A percentile compares a stretch with the other conserved stretches of the same genome.
These are phyloP conservation scores for Callinectes sapidus DNA, from an alignment of 2,888 invertebrate genomes.

Conservation along the genomic window DNA sequence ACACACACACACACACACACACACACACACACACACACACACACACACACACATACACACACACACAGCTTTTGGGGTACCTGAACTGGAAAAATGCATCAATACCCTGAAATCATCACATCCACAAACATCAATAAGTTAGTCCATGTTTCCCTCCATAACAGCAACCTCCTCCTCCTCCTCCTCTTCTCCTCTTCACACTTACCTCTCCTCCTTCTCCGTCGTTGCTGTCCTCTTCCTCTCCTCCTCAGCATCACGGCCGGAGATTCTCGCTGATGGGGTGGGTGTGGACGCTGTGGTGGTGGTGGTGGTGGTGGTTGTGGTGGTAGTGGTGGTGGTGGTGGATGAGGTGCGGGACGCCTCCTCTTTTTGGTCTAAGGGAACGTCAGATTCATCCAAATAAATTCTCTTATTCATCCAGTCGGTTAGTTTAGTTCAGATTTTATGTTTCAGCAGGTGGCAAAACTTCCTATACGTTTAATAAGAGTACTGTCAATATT, in stretches of 20 bases:
- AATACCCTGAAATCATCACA: not conserved
- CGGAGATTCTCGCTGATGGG: not conserved
- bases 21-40: not conserved
- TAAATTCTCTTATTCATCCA: not conserved
- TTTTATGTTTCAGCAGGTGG: not conserved
- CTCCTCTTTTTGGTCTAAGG: slow-evolving; percentile 65
- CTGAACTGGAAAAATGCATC: not conserved
- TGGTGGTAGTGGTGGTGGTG: slow-evolving; percentile 29
- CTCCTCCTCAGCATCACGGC: not conserved
- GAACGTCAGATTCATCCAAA: not conserved
- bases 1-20: not conserved
- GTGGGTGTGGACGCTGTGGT: slow-evolving; percentile 34
- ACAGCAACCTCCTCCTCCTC: not conserved
- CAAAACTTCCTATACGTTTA: not conserved
- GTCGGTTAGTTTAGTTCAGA: not conserved
- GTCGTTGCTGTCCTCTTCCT: not conserved
- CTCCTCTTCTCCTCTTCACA: not conserved
- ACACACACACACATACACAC: slow-evolving; percentile 15
- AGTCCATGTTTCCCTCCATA: not conserved
- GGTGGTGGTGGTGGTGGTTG: slow-evolving; percentile 35
- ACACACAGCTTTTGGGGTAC: not conserved
- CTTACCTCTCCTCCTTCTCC: slow-evolving; percentile 50
- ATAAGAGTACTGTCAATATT: not conserved
- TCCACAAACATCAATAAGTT: not conserved
- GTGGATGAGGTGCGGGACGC: slow-evolving; percentile 59